Evolutionary conservation across 2,888 invertebrate species (phyloP).

Genomic region (Vanessa cardui): DNA sequence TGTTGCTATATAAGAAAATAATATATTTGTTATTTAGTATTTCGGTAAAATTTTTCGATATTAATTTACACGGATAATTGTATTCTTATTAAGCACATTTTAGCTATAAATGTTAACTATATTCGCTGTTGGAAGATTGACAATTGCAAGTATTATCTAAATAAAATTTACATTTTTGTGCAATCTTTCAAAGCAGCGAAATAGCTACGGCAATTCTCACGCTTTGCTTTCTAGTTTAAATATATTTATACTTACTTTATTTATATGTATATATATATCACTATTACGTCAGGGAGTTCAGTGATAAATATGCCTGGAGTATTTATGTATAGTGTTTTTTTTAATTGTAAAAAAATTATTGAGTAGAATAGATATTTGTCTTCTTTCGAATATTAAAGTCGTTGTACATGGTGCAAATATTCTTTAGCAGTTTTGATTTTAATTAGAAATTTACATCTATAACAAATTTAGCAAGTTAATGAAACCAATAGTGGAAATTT

Average conservation of each 20-base stretch:
- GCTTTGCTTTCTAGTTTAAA: constrained; percentile 4
- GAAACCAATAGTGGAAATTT: too few relatives aligned
- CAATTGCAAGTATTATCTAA: neutral
- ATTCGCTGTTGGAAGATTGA: neutral
- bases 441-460: too few relatives aligned
- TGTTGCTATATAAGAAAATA: constrained; percentile 23
- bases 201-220: constrained; percentile 16
- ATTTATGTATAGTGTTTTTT: too few relatives aligned
- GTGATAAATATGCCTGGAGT: too few relatives aligned
- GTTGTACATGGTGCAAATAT: too few relatives aligned
- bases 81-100: constrained; percentile 1
- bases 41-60: too few relatives aligned
- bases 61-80: neutral
- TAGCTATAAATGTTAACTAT: neutral
- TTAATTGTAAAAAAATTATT: too few relatives aligned
- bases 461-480: too few relatives aligned
- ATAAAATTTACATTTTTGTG: neutral
- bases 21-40: neutral
- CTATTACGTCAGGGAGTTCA: neutral
- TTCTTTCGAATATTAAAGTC: too few relatives aligned
- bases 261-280: neutral
- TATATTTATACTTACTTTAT: neutral
- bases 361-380: too few relatives aligned
- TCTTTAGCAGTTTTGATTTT: too few relatives aligned
- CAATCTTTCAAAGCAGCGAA: constrained; percentile 4